These are phyloP conservation scores for Elephantulus edwardii DNA, from an alignment of 2,113 vertebrate genomes.

Conservation along the genomic window DNA sequence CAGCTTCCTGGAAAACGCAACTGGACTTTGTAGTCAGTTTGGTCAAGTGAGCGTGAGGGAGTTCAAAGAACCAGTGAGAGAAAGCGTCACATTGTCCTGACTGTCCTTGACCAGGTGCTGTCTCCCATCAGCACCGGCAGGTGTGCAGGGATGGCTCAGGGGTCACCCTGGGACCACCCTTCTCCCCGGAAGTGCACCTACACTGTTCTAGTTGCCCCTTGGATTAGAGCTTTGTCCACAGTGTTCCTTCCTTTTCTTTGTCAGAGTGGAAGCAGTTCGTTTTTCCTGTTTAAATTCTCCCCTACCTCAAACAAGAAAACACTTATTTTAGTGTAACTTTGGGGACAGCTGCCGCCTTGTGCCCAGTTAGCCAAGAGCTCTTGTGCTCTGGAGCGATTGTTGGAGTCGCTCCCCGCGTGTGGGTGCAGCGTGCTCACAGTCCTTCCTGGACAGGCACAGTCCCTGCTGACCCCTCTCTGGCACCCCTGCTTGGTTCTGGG, in stretches of 20 bases:
- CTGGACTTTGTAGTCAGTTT: background rate
- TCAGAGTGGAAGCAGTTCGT: background rate
- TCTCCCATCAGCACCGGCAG: too few species aligned
- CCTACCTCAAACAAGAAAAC: background rate
- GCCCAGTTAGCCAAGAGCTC: too few species aligned
- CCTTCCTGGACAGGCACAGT: too few species aligned
- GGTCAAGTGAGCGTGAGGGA: background rate
- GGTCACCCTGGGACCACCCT: too few species aligned
- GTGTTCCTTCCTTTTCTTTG: background rate
- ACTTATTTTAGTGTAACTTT: background rate
- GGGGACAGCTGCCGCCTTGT: background rate
- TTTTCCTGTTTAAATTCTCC: background rate
- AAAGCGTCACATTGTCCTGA: background rate
- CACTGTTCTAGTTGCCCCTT: too few species aligned
- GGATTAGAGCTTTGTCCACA: background rate
- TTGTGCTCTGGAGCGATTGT: too few species aligned
- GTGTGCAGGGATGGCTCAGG: too few species aligned
- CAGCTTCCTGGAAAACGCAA: background rate
- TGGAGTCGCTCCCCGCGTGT: too few species aligned
- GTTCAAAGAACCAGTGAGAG: background rate
- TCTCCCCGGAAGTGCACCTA: too few species aligned
- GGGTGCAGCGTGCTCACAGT: too few species aligned
- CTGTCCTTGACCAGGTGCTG: too few species aligned
- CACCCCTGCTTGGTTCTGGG: background rate
- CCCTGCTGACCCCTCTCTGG: background rate